These are phyloP conservation scores for Thamnophis sirtalis DNA, from an alignment of 2,113 vertebrate genomes.

Conservation along the genomic window DNA sequence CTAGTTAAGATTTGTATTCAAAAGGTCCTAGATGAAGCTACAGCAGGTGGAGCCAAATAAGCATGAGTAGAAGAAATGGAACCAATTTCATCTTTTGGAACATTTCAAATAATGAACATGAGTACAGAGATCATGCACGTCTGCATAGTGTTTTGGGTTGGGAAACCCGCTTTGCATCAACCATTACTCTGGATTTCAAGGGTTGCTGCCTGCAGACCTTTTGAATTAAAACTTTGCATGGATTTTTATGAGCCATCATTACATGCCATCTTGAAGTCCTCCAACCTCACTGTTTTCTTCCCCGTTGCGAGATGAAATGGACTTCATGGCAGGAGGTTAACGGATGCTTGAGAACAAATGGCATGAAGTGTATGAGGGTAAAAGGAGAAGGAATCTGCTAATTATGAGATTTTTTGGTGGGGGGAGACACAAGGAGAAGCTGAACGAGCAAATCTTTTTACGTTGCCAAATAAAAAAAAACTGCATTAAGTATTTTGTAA, in stretches of 20 bases:
- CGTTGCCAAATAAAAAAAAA: slow-evolving; percentile 52
- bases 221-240: slow-evolving; percentile 61
- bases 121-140: background rate
- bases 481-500: slow-evolving; percentile 38
- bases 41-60: background rate
- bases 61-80: background rate
- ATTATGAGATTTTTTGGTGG: slow-evolving; percentile 48
- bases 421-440: slow-evolving; percentile 39
- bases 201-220: slow-evolving; percentile 60
- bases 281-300: slow-evolving; percentile 50
- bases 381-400: slow-evolving; percentile 35
- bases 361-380: slow-evolving; percentile 17
- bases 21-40: background rate
- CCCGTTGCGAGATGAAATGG: slow-evolving; percentile 65
- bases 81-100: background rate
- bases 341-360: slow-evolving; percentile 54
- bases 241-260: slow-evolving; percentile 62
- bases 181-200: slow-evolving; percentile 46
- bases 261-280: slow-evolving; percentile 48
- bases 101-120: background rate
- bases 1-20: background rate
- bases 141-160: slow-evolving; percentile 35
- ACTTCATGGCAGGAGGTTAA: slow-evolving; percentile 59
- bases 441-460: slow-evolving; percentile 43
- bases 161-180: slow-evolving; percentile 49